phyloP scores from a whole-genome alignment of 2,113 vertebrate genomes.

The Pluvialis apricaria region DNA sequence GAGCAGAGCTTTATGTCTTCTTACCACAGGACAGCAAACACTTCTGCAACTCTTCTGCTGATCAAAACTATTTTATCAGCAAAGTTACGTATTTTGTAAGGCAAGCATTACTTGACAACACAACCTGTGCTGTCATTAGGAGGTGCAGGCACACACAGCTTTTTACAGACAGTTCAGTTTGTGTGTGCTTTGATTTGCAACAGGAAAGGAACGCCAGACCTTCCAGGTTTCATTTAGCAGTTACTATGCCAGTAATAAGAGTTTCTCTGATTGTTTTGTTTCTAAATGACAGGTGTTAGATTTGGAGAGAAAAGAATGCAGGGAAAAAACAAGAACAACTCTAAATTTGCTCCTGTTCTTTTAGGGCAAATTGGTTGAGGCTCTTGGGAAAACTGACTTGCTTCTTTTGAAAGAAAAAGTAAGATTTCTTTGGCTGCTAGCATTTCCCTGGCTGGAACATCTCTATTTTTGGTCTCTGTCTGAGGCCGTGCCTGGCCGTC shows the following conservation, averaged over 20 bases:
- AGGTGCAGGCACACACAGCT: background rate
- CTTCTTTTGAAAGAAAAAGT: background rate
- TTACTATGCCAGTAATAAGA: background rate
- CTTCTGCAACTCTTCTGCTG: background rate
- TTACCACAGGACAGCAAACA: background rate
- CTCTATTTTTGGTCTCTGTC: background rate
- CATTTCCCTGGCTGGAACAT: background rate
- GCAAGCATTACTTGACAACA: background rate
- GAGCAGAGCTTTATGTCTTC: background rate
- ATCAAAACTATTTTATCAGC: slow-evolving; percentile 11
- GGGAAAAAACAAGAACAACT: background rate
- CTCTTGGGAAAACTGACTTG: background rate
- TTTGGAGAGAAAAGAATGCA: background rate
- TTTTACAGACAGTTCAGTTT: background rate
- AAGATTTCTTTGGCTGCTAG: background rate
- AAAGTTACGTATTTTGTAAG: background rate
- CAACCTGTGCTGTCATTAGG: slow-evolving; percentile 1
- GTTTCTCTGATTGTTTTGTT: background rate
- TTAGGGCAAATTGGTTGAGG: background rate
- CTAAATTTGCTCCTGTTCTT: background rate
- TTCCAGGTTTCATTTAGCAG: slow-evolving; percentile 2
- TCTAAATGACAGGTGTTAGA: background rate
- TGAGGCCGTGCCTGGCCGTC: background rate
- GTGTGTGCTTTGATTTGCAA: background rate
- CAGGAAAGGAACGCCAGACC: background rate